Conservation (phyloP, 2,888 invertebrate species). For the Diarsia dahlii region DNA sequence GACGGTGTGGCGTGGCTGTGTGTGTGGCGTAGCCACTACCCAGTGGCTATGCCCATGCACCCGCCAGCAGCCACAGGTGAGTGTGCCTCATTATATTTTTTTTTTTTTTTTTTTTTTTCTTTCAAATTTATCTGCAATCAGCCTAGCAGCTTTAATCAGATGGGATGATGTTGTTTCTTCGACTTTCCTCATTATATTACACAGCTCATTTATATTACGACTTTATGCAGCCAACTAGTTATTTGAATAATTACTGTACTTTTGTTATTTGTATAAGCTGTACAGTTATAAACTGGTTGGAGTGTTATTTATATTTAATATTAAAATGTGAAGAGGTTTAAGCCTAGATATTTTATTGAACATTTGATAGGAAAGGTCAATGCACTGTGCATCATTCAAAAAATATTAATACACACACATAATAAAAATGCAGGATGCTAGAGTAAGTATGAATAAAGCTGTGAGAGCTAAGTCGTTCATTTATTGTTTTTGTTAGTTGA, state of each 20-base stretch:
- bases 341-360: neutral
- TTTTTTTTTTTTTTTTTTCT: too few species aligned
- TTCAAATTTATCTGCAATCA: too few species aligned
- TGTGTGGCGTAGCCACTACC: neutral
- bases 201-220: constrained; percentile 8
- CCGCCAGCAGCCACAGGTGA: neutral
- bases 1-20: neutral
- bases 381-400: constrained; percentile 13
- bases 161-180: too few species aligned
- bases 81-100: too few species aligned
- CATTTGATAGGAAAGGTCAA: constrained; percentile 19
- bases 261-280: constrained; percentile 2
- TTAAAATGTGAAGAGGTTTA: neutral
- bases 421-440: constrained; percentile 8
- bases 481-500: constrained; percentile 28
- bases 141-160: too few species aligned
- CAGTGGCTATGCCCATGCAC: neutral
- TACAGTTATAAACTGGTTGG: constrained; percentile 10
- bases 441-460: neutral
- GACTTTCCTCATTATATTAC: neutral
- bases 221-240: constrained; percentile 2
- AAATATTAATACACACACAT: neutral
- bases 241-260: constrained; percentile 30
- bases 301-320: constrained; percentile 1
- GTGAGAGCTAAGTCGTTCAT: neutral